Evolutionary conservation across 2,888 invertebrate genomes (phyloP).

Genomic region (Adineta ricciae): DNA sequence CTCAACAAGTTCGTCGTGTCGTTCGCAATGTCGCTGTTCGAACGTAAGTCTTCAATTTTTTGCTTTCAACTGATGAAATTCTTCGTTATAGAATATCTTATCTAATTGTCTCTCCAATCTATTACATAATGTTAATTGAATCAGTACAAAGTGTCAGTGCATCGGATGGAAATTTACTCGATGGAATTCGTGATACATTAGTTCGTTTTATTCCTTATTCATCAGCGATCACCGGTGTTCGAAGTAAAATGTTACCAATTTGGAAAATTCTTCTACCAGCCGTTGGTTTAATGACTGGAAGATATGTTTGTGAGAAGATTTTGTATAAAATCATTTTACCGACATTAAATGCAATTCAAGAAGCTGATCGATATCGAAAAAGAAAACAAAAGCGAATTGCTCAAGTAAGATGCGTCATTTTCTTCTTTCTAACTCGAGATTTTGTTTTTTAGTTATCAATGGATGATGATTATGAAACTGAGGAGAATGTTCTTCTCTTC

Average conservation of each 20-base stretch:
- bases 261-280: slow-evolving; percentile 2
- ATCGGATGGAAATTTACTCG: slow-evolving; percentile 20
- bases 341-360: slow-evolving; percentile 22
- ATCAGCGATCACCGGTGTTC: background rate
- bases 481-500: slow-evolving; percentile 14
- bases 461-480: slow-evolving; percentile 17
- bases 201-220: background rate
- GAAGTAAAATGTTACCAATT: slow-evolving; percentile 18
- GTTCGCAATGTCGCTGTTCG: background rate
- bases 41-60: background rate
- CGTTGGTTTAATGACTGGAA: slow-evolving; percentile 8
- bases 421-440: too few species aligned
- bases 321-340: slow-evolving; percentile 17
- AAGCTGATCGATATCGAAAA: slow-evolving; percentile 11
- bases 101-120: background rate
- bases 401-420: background rate
- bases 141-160: slow-evolving; percentile 13
- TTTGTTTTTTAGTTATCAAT: background rate
- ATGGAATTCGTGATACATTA: slow-evolving; percentile 4
- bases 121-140: slow-evolving; percentile 11
- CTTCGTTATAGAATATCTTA: background rate
- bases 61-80: background rate
- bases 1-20: background rate
- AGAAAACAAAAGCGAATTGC: background rate
- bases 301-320: slow-evolving; percentile 1